phyloP scores from a whole-genome alignment of 2,797 vertebrate genomes.

The Cygnus olor region DNA sequence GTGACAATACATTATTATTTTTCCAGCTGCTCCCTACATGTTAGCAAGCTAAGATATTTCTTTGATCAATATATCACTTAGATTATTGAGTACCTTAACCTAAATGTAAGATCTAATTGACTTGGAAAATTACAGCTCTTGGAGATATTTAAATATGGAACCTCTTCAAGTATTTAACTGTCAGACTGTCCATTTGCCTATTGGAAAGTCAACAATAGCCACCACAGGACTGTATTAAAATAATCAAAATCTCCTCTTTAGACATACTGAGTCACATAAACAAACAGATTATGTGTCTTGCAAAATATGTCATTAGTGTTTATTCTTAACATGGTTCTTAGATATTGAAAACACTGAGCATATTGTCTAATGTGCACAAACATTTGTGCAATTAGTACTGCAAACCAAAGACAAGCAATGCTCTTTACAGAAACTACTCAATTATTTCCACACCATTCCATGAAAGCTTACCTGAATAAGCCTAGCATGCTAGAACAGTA shows the following conservation, averaged over 20 bases:
- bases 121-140: slow-evolving; percentile 22
- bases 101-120: slow-evolving; percentile 5
- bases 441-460: not conserved
- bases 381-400: slow-evolving; percentile 31
- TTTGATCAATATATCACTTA: slow-evolving; percentile 25
- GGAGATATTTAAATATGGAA: slow-evolving; percentile 12
- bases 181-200: not conserved
- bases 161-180: not conserved
- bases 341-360: slow-evolving; percentile 10
- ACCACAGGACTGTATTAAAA: slow-evolving; percentile 17
- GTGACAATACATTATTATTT: slow-evolving; percentile 64
- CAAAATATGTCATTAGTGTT: slow-evolving; percentile 42
- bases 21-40: slow-evolving; percentile 44
- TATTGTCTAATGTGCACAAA: not conserved
- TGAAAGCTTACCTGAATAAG: not conserved
- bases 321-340: slow-evolving; percentile 13
- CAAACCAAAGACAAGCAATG: not conserved
- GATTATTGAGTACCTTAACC: slow-evolving; percentile 34
- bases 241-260: slow-evolving; percentile 11
- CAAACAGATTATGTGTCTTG: slow-evolving; percentile 28
- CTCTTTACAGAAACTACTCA: not conserved
- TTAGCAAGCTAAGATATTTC: slow-evolving; percentile 61
- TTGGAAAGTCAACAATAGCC: slow-evolving; percentile 33
- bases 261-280: slow-evolving; percentile 26
- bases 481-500: not conserved